Conservation (phyloP, 2,113 vertebrate species). For the Hirundichthys speculiger region DNA sequence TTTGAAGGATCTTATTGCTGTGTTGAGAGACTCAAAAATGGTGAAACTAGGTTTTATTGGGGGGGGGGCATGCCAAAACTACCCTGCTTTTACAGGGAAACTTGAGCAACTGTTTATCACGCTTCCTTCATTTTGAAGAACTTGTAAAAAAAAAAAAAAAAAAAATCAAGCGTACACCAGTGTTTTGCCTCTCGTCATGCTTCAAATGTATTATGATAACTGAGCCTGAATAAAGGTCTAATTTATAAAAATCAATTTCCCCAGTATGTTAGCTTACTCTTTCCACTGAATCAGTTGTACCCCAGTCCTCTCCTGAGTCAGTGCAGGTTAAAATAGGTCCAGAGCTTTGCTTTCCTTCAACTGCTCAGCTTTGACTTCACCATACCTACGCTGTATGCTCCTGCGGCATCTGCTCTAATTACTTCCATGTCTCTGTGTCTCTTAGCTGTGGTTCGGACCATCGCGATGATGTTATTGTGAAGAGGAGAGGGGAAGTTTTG, state of each 20-base stretch:
- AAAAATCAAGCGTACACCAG: neutral
- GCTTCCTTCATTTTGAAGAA: fast-evolving
- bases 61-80: too few relatives aligned
- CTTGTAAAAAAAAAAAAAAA: fast-evolving
- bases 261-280: neutral
- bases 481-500: constrained; percentile 45
- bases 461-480: constrained; percentile 64
- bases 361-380: constrained; percentile 17
- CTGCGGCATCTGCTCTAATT: constrained; percentile 67
- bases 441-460: constrained; percentile 50
- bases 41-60: too few relatives aligned
- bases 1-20: too few relatives aligned
- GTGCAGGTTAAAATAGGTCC: constrained; percentile 28
- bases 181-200: too few relatives aligned
- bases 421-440: constrained; percentile 75
- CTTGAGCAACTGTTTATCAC: too few relatives aligned
- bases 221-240: neutral
- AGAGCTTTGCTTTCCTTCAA: constrained; percentile 43
- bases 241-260: neutral
- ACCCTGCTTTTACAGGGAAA: too few relatives aligned
- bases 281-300: neutral
- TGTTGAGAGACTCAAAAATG: too few relatives aligned
- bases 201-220: too few relatives aligned
- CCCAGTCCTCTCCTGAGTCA: constrained; percentile 30
- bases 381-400: constrained; percentile 48